Base-by-base conservation (phyloP, 2,888 invertebrate genomes). In the Lamproptera curius region DNA sequence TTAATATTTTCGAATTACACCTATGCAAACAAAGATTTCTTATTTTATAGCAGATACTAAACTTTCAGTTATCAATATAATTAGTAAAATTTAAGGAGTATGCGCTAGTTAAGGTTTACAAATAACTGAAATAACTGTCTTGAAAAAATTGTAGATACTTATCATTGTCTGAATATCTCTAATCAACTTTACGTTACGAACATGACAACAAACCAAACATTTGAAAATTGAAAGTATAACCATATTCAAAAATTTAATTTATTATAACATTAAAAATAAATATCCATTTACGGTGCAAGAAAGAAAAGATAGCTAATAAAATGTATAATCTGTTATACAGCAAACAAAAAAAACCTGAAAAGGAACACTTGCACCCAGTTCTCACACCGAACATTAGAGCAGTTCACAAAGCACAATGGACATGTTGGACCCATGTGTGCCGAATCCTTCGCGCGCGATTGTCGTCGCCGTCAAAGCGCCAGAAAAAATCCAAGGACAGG, bases 361-460 rank as follows among this genome's bases (percentile, higher is more conserved):
- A 43, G 20, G 16, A 53, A 54, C 51, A 61, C 52, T 54, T 64
- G 63, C 61, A 55, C 54, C 57, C 51, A 53, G 55, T 73, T 78
- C 73, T 73, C 76, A 70, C 74, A 77, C 62, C 72, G 72, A 72
- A 66, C 69, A 80, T 81, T 78, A 78, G 67, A 59, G 58, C 61
- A 59, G 63, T 63, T 63, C 59, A 71, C 71, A 71, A 67, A 67
- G 65, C 69, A 79, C 73, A 82, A 82, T 71, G 69, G 71, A 61
- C 84, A 86, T 75, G 72, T 82, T 82, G 84, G 65, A 62, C 70
- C 75, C 86, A 85, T 83, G 76, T 85, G 86, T 79, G 80, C 74
- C 66, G 70, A 76, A 73, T 75, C 76, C 72, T 76, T 73, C 73
- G 75, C 73, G 71, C 64, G 51, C 62, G 68, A 74, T 78, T 73